These are phyloP conservation scores for Coreoperca whiteheadi DNA, from an alignment of 2,113 vertebrate genomes.

Conservation along the genomic window DNA sequence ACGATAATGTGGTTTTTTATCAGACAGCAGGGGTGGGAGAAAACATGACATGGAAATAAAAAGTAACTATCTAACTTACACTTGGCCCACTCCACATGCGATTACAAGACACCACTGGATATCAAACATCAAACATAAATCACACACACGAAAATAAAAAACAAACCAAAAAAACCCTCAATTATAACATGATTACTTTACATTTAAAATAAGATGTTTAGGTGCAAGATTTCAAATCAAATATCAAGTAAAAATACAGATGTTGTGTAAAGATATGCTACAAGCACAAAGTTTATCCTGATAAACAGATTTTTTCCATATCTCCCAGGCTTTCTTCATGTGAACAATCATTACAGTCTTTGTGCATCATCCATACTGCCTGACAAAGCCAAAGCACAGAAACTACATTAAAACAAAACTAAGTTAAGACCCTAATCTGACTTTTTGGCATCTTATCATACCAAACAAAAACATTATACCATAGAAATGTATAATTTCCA, in stretches of 20 bases:
- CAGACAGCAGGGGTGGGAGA: conserved; percentile 13
- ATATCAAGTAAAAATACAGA: background rate
- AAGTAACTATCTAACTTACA: background rate
- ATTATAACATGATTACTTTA: background rate
- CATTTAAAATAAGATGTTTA: background rate
- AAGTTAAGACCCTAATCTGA: background rate
- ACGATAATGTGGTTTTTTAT: conserved; percentile 43
- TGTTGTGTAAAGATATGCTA: background rate
- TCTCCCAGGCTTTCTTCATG: background rate
- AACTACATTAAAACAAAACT: background rate
- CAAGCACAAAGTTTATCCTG: background rate
- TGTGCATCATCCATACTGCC: background rate
- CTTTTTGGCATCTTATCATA: background rate
- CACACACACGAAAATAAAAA: background rate
- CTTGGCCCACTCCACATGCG: background rate
- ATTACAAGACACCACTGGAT: background rate
- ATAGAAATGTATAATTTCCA: background rate
- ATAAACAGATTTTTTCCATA: background rate
- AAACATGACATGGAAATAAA: background rate
- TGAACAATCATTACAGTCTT: background rate
- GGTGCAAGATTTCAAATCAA: background rate
- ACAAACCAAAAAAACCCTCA: background rate
- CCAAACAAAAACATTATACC: background rate
- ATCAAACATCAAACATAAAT: background rate
- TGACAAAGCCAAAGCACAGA: background rate